Percentiles rank a stretch among this genome's conserved stretches.
Conservation (phyloP, 1,140 invertebrate genomes). For the Nasonia longicornis region DNA sequence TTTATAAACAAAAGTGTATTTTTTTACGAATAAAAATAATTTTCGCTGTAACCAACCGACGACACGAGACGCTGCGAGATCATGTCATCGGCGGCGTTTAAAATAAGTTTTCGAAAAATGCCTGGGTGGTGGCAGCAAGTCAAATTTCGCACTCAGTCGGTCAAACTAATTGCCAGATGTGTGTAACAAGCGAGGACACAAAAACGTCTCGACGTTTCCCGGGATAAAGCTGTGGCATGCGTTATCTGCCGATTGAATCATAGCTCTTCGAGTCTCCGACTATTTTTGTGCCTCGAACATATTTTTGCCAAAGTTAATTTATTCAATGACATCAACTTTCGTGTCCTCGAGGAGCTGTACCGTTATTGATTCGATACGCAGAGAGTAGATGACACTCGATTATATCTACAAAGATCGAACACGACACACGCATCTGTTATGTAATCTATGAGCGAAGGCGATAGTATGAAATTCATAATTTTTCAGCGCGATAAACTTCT, state of each 20-base stretch:
- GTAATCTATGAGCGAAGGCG: not conserved
- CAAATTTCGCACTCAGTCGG: not conserved
- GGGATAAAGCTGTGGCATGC: not conserved
- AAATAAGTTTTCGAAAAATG: too few species aligned
- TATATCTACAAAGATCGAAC: not conserved
- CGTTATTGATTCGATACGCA: not conserved
- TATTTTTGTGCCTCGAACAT: not conserved
- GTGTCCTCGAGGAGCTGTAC: not conserved
- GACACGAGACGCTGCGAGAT: too few species aligned
- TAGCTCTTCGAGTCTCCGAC: not conserved
- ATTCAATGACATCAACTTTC: not conserved
- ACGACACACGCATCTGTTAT: not conserved
- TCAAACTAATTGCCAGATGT: not conserved
- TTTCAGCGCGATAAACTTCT: not conserved
- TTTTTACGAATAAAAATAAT: not conserved
- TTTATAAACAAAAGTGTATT: too few species aligned
- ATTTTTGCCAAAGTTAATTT: not conserved
- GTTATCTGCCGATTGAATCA: not conserved
- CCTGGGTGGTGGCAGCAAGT: too few species aligned
- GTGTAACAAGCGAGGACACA: not conserved
- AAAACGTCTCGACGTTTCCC: not conserved
- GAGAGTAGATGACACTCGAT: not conserved
- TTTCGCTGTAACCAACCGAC: not conserved
- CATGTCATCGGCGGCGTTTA: too few species aligned
- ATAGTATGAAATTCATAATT: not conserved